phyloP scores from a whole-genome alignment of 2,797 vertebrate species.

The Hybognathus amarus region DNA sequence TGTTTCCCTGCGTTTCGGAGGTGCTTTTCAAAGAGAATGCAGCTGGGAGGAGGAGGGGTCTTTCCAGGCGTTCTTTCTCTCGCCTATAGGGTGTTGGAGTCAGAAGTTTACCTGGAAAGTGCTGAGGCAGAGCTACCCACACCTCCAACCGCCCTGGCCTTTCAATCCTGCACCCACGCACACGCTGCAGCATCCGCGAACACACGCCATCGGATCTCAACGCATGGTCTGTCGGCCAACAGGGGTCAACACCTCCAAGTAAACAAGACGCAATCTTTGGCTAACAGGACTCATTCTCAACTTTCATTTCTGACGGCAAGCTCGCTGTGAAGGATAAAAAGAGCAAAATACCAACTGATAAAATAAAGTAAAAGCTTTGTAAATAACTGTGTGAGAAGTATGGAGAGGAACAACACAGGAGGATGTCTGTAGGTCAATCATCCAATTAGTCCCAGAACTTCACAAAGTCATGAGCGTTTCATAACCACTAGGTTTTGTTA shows the following conservation, averaged over 20 bases:
- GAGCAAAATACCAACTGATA: slow-evolving; percentile 41
- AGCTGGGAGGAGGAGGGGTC: not conserved
- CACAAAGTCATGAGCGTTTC: slow-evolving; percentile 21
- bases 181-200: slow-evolving; percentile 12
- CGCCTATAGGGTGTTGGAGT: slow-evolving; percentile 37
- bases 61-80: slow-evolving; percentile 27
- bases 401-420: not conserved
- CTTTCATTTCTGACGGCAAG: slow-evolving; percentile 45
- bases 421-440: slow-evolving; percentile 41
- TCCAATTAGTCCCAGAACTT: slow-evolving; percentile 9
- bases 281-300: slow-evolving; percentile 41
- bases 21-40: slow-evolving; percentile 27
- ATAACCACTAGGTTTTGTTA: not conserved
- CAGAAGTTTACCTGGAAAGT: slow-evolving; percentile 54
- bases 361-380: slow-evolving; percentile 17
- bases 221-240: slow-evolving; percentile 43
- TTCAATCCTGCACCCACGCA: slow-evolving; percentile 37
- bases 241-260: slow-evolving; percentile 52
- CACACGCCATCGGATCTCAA: slow-evolving; percentile 19
- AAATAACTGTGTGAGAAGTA: slow-evolving; percentile 11
- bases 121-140: slow-evolving; percentile 52
- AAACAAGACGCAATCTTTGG: slow-evolving; percentile 49
- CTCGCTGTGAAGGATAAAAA: slow-evolving; percentile 20
- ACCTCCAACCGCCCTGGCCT: slow-evolving; percentile 46
- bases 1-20: slow-evolving; percentile 32